Conservation (phyloP, 1,140 invertebrate genomes). For the Cherax destructor region DNA sequence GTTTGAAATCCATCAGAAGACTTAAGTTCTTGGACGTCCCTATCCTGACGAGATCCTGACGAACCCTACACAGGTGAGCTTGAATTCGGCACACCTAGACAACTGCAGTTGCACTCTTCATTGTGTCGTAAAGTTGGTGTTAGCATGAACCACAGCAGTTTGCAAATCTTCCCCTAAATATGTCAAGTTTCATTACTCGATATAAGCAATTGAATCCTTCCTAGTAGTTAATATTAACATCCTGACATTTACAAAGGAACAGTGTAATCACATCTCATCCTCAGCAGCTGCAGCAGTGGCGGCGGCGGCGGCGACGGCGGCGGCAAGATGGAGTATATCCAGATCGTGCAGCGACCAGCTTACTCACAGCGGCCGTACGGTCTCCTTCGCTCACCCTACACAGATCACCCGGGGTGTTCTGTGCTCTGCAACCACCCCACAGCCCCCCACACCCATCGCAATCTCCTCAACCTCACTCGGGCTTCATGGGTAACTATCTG, state of each 20-base stretch:
- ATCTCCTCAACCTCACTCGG: slow-evolving; percentile 49
- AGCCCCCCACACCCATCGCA: slow-evolving; percentile 41
- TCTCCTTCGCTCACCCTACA: slow-evolving; percentile 47
- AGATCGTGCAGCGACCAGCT: slow-evolving; percentile 55
- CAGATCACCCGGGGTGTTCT: slow-evolving; percentile 45
- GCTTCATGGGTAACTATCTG: slow-evolving; percentile 43
- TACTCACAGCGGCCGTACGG: slow-evolving; percentile 47
- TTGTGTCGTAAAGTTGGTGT: background rate
- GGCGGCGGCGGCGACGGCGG: background rate
- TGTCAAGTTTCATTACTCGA: background rate
- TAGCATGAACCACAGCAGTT: background rate
- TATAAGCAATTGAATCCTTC: background rate
- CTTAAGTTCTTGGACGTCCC: too few species aligned
- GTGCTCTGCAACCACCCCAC: slow-evolving; percentile 62
- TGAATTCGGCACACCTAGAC: background rate
- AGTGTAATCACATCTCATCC: background rate
- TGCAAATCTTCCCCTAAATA: background rate
- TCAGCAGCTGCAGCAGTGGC: too few species aligned
- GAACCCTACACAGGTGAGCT: background rate
- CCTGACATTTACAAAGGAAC: background rate
- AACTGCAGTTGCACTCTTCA: background rate
- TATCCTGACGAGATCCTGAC: too few species aligned
- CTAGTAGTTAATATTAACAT: background rate
- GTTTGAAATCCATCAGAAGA: too few species aligned
- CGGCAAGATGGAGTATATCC: slow-evolving; percentile 49